Base-by-base conservation (phyloP, 2,113 vertebrate genomes). In the Candoia aspera region DNA sequence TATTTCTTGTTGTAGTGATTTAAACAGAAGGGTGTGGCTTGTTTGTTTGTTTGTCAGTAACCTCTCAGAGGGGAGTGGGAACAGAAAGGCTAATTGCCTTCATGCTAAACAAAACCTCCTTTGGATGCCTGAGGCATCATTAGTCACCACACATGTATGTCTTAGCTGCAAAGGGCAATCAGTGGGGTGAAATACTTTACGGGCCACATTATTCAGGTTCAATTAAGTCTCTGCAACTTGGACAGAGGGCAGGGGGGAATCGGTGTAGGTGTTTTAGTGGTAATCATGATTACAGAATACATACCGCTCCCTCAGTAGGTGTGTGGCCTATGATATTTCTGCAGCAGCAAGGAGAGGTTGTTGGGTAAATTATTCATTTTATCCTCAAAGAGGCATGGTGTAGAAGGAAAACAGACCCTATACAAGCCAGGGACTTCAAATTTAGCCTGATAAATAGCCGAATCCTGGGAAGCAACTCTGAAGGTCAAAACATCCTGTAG, bases 131-230 rank as follows among this genome's bases (percentile, higher is more conserved):
- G n/a, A 84, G 58, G 19, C 46, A 42, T 89, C n/a, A 92, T 92
- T 89, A 92, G 58, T 92, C 87, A 84, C 73, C 13, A 59, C 9
- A 57, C 62, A 55, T 33, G 60, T 85, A 60, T 89, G 46, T 33
- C 73, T 89, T 92, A 62, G 87, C 87, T 85, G 12, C 21, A 58
- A 92, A 92, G 58, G 87, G 91, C 91, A 92, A 89, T 26, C 91
- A 21, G n/a, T 64, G 79, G 87, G 57, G 58, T 64, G 79, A 92
- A 64, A 29, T 8, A 8, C 73, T 37, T 84, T 54, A 37, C 26
- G n/a, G 73, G 57, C 13, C 42, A 84, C 29, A 60, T 84, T 60
- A 84, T 19, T 83, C 73, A 21, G 62, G 13, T 19, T 33, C 87
- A 92, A 92, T 92, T 89, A 92, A 53, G 87, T 58, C 79, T 60